Base-by-base conservation (phyloP, 1,140 invertebrate genomes). In the Radopholus similis region DNA sequence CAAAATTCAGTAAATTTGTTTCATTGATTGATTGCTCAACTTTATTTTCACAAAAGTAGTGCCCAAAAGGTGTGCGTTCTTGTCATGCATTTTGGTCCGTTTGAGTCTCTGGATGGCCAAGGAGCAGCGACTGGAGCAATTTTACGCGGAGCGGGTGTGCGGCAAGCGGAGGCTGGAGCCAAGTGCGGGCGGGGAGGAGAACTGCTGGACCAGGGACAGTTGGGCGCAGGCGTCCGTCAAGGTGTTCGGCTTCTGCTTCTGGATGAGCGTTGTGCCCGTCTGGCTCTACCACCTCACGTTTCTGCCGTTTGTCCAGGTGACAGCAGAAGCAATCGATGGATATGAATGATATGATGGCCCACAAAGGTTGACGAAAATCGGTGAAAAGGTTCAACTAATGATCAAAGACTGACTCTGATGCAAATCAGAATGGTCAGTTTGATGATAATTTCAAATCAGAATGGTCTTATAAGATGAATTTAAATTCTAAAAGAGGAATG, bases 271-370 rank as follows among this genome's bases (percentile, higher is more conserved):
- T 2, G 72, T 77, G 32, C 34, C 37, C n/a, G 64, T 81, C 30
- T 80, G 81, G 70, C 42, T 64, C 5, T 80, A 79, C 63, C 78
- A 80, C 56, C 64, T 80, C 15, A 53, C 59, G 34, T 80, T 83
- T 59, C 40, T 80, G 38, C 44, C 49, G n/a, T 69, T 77, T 47
- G 64, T 81, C 18, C 81, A 81, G 64, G 77, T 82, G 66, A 37
- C 9, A 37, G 2, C 3, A 4, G 21, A 30, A 38, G 23, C n/a
- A 47, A 26, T 26, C 54, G n/a, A 47, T n/a, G 6, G 38, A 18
- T 47, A 56, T 56, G n/a, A n/a, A n/a, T n/a, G n/a, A n/a, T n/a
- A n/a, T n/a, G n/a, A n/a, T n/a, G n/a, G n/a, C n/a, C n/a, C n/a
- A n/a, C n/a, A n/a, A n/a, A n/a, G n/a, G n/a, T n/a, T n/a, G n/a